Evolutionary conservation across 2,797 vertebrate genomes (phyloP).

Genomic region (Dallia pectoralis): DNA sequence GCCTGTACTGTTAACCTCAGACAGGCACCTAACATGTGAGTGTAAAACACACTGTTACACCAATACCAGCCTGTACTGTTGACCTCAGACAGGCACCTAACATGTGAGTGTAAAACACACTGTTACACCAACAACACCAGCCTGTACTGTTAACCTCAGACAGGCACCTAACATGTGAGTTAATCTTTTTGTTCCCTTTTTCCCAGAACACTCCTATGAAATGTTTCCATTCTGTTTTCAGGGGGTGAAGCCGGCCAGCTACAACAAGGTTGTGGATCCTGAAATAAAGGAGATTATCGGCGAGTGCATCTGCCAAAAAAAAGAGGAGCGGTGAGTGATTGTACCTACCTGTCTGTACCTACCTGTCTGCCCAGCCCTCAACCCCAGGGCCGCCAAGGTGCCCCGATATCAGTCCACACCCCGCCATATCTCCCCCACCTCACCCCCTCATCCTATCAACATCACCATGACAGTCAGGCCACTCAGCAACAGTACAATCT

Average conservation of each 20-base stretch:
- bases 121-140: too few relatives aligned
- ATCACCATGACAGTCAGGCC: slow-evolving; percentile 40
- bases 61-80: too few relatives aligned
- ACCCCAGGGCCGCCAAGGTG: slow-evolving; percentile 36
- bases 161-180: too few relatives aligned
- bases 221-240: slow-evolving; percentile 46
- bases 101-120: too few relatives aligned
- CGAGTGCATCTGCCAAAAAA: slow-evolving; percentile 98
- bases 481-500: slow-evolving; percentile 46
- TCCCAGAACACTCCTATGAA: slow-evolving; percentile 5
- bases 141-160: not conserved
- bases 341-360: slow-evolving; percentile 27
- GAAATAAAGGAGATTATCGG: slow-evolving; percentile 99
- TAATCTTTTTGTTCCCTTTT: slow-evolving; percentile 26
- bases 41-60: too few relatives aligned
- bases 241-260: slow-evolving; percentile 98
- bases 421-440: slow-evolving; percentile 19
- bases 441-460: slow-evolving; percentile 26
- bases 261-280: slow-evolving; percentile 94
- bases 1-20: too few relatives aligned
- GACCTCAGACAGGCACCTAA: too few relatives aligned
- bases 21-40: too few relatives aligned
- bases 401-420: slow-evolving; percentile 38
- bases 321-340: slow-evolving; percentile 92
- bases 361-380: slow-evolving; percentile 18